phyloP scores from a whole-genome alignment of 64 coral and sea anemone genomes.

The Stylophora pistillata region DNA sequence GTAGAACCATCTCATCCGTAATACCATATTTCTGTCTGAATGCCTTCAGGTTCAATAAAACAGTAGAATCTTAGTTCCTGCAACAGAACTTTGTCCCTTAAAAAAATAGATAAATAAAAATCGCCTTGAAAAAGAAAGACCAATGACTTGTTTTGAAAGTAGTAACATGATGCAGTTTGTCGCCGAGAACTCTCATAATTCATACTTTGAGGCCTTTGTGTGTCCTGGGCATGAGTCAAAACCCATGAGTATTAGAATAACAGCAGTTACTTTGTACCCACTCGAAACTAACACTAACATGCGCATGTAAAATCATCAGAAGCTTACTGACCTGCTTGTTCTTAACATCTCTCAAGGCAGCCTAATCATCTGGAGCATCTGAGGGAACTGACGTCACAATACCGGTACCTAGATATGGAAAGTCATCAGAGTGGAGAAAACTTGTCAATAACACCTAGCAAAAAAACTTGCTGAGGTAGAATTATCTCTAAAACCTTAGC shows the following conservation, averaged over 20 bases:
- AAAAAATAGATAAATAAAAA: background rate
- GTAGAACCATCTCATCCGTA: conserved; percentile 97
- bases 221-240: no score
- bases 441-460: background rate
- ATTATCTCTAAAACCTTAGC: no score
- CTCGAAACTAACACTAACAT: background rate
- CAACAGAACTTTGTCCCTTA: background rate
- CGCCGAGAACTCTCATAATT: no score
- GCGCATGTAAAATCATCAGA: background rate
- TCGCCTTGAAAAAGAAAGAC: no score
- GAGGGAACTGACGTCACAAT: conserved; percentile 98
- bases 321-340: conserved; percentile 75
- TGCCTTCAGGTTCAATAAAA: conserved; percentile 52
- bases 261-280: no score
- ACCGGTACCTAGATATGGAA: conserved; percentile 79
- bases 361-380: conserved; percentile 97
- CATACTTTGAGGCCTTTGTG: no score
- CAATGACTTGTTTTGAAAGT: no score
- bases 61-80: background rate
- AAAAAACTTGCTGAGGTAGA: background rate
- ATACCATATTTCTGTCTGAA: conserved; percentile 91
- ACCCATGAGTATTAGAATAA: no score
- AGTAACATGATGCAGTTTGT: no score
- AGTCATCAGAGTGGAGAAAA: background rate
- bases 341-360: conserved; percentile 89